Conservation (phyloP, 2,888 invertebrate genomes). For the Leptinotarsa juncta region DNA sequence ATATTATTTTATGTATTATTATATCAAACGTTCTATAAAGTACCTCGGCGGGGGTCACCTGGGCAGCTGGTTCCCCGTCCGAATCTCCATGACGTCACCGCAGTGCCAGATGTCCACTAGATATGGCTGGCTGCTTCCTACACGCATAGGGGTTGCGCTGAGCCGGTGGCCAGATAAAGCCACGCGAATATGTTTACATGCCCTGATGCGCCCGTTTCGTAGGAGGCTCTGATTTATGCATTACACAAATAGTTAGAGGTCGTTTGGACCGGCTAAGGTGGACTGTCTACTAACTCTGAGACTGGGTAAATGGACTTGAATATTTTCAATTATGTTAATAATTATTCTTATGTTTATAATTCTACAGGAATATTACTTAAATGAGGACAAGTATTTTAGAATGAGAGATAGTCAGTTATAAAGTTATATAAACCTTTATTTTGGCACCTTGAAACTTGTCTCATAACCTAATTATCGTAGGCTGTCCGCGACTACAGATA, state of each 20-base stretch:
- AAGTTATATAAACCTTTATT: too few relatives aligned
- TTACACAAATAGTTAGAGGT: neutral
- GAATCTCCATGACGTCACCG: slow-evolving; percentile 44
- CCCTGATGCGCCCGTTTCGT: slow-evolving; percentile 28
- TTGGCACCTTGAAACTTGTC: too few relatives aligned
- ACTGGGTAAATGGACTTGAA: neutral
- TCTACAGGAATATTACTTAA: too few relatives aligned
- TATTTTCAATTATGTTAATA: neutral
- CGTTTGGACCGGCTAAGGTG: neutral
- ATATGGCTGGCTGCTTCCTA: slow-evolving; percentile 43
- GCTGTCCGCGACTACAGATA: too few relatives aligned
- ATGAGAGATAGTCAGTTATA: too few relatives aligned
- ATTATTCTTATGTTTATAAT: too few relatives aligned
- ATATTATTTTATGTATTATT: neutral
- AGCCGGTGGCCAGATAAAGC: slow-evolving; percentile 37
- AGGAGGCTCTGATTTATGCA: slow-evolving; percentile 32
- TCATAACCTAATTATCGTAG: too few relatives aligned
- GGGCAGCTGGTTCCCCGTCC: slow-evolving; percentile 40
- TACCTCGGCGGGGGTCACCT: slow-evolving; percentile 42
- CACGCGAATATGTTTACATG: slow-evolving; percentile 52
- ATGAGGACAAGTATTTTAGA: too few relatives aligned
- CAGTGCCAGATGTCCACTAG: slow-evolving; percentile 47
- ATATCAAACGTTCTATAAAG: neutral
- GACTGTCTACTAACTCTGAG: neutral
- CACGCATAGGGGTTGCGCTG: slow-evolving; percentile 35